These are phyloP conservation scores for Nomada fucata DNA, from an alignment of 2,888 invertebrate species.

Conservation along the genomic window DNA sequence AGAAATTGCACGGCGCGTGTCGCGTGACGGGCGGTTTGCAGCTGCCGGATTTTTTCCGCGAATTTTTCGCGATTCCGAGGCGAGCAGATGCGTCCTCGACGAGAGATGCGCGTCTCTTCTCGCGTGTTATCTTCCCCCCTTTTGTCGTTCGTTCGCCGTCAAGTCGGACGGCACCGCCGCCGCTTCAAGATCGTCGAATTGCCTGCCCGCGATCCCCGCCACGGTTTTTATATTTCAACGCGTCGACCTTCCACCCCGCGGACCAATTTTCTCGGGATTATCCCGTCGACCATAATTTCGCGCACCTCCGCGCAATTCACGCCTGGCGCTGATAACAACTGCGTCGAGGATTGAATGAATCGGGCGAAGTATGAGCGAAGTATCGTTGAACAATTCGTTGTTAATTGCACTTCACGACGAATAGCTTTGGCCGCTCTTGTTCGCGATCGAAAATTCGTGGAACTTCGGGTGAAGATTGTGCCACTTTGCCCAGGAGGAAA, in stretches of 20 bases:
- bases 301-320: background rate
- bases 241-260: slow-evolving; percentile 47
- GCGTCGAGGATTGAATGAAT: background rate
- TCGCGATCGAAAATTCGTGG: no score
- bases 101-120: slow-evolving; percentile 54
- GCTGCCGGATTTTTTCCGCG: slow-evolving; percentile 70
- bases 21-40: slow-evolving; percentile 65
- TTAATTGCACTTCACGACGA: no score
- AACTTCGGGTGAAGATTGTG: no score
- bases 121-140: slow-evolving; percentile 3
- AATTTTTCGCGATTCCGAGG: slow-evolving; percentile 70
- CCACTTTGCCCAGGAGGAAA: no score
- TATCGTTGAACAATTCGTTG: no score
- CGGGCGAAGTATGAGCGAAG: background rate
- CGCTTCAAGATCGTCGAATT: slow-evolving; percentile 22
- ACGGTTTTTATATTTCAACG: slow-evolving; percentile 14
- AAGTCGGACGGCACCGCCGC: slow-evolving; percentile 33
- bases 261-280: slow-evolving; percentile 19
- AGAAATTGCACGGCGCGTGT: slow-evolving; percentile 62
- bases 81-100: slow-evolving; percentile 67
- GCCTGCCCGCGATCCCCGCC: slow-evolving; percentile 1
- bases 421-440: no score
- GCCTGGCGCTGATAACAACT: background rate
- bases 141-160: slow-evolving; percentile 8
- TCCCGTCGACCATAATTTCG: slow-evolving; percentile 23